Evolutionary conservation across 2,797 vertebrate genomes (phyloP).

Genomic region (Thalassophryne amazonica): DNA sequence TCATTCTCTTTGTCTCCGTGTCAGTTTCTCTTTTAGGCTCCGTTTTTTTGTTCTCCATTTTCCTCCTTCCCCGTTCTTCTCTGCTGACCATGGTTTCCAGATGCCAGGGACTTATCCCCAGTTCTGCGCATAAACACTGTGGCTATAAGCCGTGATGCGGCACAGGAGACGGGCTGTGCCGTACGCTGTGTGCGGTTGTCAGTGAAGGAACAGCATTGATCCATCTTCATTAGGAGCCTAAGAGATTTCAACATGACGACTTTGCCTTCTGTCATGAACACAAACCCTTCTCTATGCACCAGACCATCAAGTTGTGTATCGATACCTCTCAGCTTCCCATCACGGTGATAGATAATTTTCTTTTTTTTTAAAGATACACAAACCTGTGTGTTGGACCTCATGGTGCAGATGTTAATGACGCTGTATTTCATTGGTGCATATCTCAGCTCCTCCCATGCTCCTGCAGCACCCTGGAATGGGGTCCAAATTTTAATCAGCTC

Average conservation of each 20-base stretch:
- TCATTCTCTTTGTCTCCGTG: slow-evolving; percentile 36
- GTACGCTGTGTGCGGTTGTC: slow-evolving; percentile 63
- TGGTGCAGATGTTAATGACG: slow-evolving; percentile 26
- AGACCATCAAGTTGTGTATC: slow-evolving; percentile 46
- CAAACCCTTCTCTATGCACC: slow-evolving; percentile 37
- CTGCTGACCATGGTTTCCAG: slow-evolving; percentile 41
- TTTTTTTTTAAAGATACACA: background rate
- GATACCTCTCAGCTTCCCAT: slow-evolving; percentile 22
- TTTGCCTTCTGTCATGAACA: slow-evolving; percentile 52
- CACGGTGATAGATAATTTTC: background rate
- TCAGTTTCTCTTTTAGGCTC: slow-evolving; percentile 32
- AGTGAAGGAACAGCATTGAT: slow-evolving; percentile 82
- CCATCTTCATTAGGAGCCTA: slow-evolving; percentile 81
- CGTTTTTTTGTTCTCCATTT: slow-evolving; percentile 24
- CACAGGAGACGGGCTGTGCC: slow-evolving; percentile 39
- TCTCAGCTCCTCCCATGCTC: slow-evolving; percentile 52
- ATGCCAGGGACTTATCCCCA: slow-evolving; percentile 33
- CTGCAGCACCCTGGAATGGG: slow-evolving; percentile 50
- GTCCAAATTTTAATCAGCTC: slow-evolving; percentile 76
- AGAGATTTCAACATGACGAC: slow-evolving; percentile 46
- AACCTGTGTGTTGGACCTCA: background rate
- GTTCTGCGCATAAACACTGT: slow-evolving; percentile 25
- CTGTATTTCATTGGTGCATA: slow-evolving; percentile 21
- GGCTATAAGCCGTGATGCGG: slow-evolving; percentile 19
- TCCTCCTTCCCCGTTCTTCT: slow-evolving; percentile 43